Percentiles rank a stretch among this genome's conserved stretches.
These are phyloP conservation scores for Drosophila emarginata DNA, from an alignment of 2,888 invertebrate species.

Conservation along the genomic window DNA sequence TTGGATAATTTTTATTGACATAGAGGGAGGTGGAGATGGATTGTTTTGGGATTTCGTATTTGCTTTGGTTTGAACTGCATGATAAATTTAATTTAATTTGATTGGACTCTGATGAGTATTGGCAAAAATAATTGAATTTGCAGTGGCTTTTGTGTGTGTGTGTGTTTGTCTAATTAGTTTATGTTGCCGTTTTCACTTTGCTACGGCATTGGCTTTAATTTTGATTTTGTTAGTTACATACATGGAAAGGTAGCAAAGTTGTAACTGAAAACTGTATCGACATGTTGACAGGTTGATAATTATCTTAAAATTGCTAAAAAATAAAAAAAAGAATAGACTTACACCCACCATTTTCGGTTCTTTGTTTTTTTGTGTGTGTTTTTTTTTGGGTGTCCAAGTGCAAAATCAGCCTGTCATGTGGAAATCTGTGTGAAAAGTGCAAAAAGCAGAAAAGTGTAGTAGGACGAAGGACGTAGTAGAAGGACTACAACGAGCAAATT, in stretches of 20 bases:
- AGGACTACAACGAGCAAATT: conserved; percentile 45
- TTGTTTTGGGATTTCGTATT: conserved; percentile 1
- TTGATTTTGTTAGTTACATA: background rate
- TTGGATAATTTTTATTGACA: conserved; percentile 37
- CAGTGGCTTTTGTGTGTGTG: conserved; percentile 17
- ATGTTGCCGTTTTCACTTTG: conserved; percentile 2
- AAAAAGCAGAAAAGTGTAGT: conserved; percentile 25
- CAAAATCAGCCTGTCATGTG: conserved; percentile 29
- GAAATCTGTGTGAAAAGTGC: conserved; percentile 49
- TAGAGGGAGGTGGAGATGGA: background rate
- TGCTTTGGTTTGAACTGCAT: background rate
- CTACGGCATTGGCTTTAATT: background rate
- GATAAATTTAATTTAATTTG: conserved; percentile 34
- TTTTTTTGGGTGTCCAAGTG: background rate
- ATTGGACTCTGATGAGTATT: conserved; percentile 33
- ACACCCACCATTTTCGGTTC: background rate
- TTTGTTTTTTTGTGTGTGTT: background rate
- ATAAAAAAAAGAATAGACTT: background rate
- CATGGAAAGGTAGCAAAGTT: background rate
- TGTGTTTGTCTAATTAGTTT: conserved; percentile 38
- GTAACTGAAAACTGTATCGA: conserved; percentile 1
- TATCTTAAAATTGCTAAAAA: conserved; percentile 31
- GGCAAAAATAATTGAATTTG: conserved; percentile 25
- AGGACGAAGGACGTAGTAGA: conserved; percentile 13
- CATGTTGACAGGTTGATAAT: conserved; percentile 22